A percentile compares a stretch with the other conserved stretches of the same genome.
Evolutionary conservation across 2,113 vertebrate species (phyloP).

Genomic region (Sapayoa aenigma): DNA sequence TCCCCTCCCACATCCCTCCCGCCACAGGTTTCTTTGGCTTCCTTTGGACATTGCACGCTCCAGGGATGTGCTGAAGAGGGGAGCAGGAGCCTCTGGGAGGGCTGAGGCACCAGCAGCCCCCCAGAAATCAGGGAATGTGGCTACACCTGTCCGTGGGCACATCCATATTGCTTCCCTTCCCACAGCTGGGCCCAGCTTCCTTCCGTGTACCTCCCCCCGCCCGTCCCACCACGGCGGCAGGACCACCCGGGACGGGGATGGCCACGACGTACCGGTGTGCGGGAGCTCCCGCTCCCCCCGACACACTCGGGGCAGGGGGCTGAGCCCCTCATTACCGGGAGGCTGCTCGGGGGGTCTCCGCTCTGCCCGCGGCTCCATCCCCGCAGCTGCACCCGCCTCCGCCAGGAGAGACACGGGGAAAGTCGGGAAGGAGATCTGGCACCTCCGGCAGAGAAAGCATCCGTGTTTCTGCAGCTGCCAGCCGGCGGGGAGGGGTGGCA

Average conservation of each 20-base stretch:
- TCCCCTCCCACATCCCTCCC: not conserved
- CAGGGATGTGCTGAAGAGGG: not conserved
- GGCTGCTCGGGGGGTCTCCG: not conserved
- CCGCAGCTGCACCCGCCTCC: fast-evolving
- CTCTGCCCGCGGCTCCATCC: not conserved
- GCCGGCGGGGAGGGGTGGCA: not conserved
- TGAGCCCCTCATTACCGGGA: fast-evolving
- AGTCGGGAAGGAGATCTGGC: fast-evolving
- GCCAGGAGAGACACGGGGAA: not conserved
- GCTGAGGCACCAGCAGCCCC: not conserved
- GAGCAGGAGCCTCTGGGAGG: not conserved
- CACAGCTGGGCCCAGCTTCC: not conserved
- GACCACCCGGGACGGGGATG: fast-evolving
- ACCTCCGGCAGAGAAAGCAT: not conserved
- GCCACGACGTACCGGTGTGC: fast-evolving
- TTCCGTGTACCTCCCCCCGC: not conserved
- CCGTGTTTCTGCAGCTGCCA: not conserved
- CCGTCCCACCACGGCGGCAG: fast-evolving
- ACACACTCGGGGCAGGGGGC: fast-evolving
- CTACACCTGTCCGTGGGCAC: not conserved
- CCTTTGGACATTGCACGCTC: not conserved
- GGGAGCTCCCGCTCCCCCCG: fast-evolving
- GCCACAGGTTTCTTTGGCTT: not conserved
- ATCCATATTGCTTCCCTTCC: not conserved
- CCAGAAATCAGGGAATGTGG: not conserved